These are phyloP conservation scores for Lochmaea capreae DNA, from an alignment of 2,888 invertebrate species.

Conservation along the genomic window DNA sequence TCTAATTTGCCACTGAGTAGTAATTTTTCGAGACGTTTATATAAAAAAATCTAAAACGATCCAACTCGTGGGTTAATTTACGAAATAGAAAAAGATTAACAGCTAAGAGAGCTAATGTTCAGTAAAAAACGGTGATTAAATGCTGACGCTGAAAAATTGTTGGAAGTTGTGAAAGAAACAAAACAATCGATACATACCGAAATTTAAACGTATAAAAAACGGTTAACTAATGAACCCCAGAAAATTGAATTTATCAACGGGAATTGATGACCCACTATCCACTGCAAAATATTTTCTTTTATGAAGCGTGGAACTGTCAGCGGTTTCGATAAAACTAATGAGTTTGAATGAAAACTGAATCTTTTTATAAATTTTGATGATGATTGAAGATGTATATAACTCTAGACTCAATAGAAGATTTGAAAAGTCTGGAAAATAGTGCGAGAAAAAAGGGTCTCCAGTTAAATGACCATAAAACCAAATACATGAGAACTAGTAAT, in stretches of 20 bases:
- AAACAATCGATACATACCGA: background rate
- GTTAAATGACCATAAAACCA: no score
- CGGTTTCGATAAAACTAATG: background rate
- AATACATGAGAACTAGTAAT: no score
- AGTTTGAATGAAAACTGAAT: background rate
- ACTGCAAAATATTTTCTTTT: background rate
- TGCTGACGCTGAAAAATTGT: background rate
- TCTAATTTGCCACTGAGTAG: no score
- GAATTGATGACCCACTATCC: background rate
- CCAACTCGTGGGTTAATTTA: background rate
- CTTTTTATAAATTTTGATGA: background rate
- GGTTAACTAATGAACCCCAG: background rate
- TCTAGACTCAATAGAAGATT: no score
- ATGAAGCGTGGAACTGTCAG: background rate
- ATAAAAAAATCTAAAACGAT: no score
- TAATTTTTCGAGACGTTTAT: no score
- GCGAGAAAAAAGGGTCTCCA: no score
- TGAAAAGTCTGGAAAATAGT: no score
- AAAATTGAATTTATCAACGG: background rate
- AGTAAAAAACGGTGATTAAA: background rate
- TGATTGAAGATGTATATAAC: background rate
- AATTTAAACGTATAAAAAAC: background rate
- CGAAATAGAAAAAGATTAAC: slow-evolving; percentile 3
- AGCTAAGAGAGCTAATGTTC: background rate
- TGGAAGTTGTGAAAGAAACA: background rate